phyloP scores from a whole-genome alignment of 2,797 vertebrate genomes.

The Rhinella marina region DNA sequence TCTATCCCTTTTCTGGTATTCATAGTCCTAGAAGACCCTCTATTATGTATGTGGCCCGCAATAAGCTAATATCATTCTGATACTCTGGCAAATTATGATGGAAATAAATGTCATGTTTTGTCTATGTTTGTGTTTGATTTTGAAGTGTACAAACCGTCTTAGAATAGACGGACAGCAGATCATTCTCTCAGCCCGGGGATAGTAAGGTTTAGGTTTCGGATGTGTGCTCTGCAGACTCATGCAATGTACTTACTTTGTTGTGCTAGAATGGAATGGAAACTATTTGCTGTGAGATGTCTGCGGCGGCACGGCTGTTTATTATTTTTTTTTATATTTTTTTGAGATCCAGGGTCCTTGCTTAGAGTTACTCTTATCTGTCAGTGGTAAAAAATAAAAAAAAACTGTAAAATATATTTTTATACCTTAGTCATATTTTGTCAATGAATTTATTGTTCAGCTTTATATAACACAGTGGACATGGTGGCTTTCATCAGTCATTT shows the following conservation, averaged over 20 bases:
- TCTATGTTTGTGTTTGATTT: background rate
- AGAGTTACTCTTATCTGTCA: background rate
- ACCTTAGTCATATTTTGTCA: no score
- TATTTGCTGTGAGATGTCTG: constrained; percentile 52
- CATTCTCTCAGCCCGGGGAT: constrained; percentile 10
- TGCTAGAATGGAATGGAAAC: constrained; percentile 70
- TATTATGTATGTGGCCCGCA: background rate
- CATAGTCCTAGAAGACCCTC: background rate
- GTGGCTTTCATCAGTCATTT: background rate
- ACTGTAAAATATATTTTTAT: background rate
- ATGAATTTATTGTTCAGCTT: no score
- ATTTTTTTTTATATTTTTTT: background rate
- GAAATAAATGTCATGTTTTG: no score
- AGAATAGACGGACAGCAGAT: background rate
- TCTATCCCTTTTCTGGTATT: background rate
- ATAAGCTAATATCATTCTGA: background rate
- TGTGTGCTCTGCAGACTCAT: constrained; percentile 75
- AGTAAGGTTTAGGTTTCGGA: constrained; percentile 63
- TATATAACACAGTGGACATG: no score
- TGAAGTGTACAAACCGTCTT: background rate
- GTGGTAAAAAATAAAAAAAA: background rate
- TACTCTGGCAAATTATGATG: background rate
- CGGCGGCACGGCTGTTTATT: constrained; percentile 20
- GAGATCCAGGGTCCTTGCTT: background rate
- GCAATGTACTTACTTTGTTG: constrained; percentile 75